Base-by-base conservation (phyloP, 2,113 vertebrate genomes). In the Epinephelus lanceolatus region DNA sequence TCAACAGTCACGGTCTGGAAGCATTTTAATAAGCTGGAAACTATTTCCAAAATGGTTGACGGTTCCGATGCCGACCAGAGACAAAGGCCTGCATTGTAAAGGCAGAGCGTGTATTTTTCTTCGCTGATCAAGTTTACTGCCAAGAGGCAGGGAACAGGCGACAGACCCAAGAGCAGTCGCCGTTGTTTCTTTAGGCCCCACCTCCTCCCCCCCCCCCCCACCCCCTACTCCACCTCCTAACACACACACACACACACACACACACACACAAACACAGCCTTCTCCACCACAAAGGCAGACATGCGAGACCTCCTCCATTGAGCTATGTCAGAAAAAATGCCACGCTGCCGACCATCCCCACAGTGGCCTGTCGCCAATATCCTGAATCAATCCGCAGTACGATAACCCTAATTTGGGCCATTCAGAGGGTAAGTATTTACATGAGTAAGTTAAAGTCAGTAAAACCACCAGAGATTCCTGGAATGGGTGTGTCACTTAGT, bases 1-100 rank as follows among this genome's bases (percentile, higher is more conserved):
- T 93, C 88, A 94, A 94, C 92, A 94, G 92, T 92, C 91, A 91
- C 57, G 70, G 94, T 95, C 94, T 96, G 94, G 95, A 95, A 96
- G 90, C 85, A 80, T 95, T 95, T 95, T 95, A 95, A 95, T 96
- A 95, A 93, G 94, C 93, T 96, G 95, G 95, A 96, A 96, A 95
- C 93, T 94, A 95, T 96, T 95, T 95, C 88, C 92, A 94, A 95
- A 94, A 95, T 94, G 94, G 92, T 93, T 93, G 94, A 93, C 76
- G 87, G 91, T 92, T 93, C 91, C 49, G 91, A 95, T 93, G 93
- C 93, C 79, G 93, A 91, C 89, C 76, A 70, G 89, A 95, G 90
- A 96, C 95, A 96, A 96, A 95, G 94, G 92, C 68, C 85, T 83
- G 83, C 94, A 95, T 95, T 96, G 95, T 95, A 91, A 91, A 92